These are phyloP conservation scores for Pollenia griseotomentosa DNA, from an alignment of 2,888 invertebrate species.

Conservation along the genomic window DNA sequence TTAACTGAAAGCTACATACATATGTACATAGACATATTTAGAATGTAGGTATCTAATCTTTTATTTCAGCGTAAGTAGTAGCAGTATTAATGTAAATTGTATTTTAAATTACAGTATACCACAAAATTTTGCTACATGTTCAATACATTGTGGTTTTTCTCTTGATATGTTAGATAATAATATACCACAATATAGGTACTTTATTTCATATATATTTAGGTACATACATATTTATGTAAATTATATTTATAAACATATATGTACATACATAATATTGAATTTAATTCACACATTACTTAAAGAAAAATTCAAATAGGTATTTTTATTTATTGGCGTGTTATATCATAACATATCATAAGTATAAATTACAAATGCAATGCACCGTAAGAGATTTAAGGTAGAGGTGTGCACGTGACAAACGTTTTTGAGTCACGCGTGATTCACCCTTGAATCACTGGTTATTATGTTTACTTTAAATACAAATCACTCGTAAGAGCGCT, in stretches of 20 bases:
- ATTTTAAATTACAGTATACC: constrained; percentile 7
- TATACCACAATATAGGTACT: constrained; percentile 5
- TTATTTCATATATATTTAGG: not conserved
- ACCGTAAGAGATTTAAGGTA: not conserved
- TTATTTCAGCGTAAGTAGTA: too few species aligned
- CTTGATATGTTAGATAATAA: not conserved
- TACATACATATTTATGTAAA: not conserved
- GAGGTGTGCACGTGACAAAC: too few species aligned
- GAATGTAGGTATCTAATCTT: too few species aligned
- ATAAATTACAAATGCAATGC: not conserved
- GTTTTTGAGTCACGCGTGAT: too few species aligned
- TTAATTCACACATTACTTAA: not conserved
- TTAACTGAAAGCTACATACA: too few species aligned
- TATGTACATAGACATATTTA: too few species aligned
- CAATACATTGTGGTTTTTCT: constrained; percentile 37
- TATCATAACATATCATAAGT: not conserved
- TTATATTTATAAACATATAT: not conserved
- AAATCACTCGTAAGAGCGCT: too few species aligned
- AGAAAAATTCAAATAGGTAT: not conserved
- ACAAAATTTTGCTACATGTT: constrained; percentile 8
- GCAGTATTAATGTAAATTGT: not conserved
- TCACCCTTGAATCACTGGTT: too few species aligned
- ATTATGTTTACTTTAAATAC: too few species aligned
- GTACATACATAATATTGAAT: not conserved
- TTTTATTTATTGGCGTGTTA: not conserved